phyloP scores from a whole-genome alignment of 2,113 vertebrate species.

The Plectropomus leopardus region DNA sequence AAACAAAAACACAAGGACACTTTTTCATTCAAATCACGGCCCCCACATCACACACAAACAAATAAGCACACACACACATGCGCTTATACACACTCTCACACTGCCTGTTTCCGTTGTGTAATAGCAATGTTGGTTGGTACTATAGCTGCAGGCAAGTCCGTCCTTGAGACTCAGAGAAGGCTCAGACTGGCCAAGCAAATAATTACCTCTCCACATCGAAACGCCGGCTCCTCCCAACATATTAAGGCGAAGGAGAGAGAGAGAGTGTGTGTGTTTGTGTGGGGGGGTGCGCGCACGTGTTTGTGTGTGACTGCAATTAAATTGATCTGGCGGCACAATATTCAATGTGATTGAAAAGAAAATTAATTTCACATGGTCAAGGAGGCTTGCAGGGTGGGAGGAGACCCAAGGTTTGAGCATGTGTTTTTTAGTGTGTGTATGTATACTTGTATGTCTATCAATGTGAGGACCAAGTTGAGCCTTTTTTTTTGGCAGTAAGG shows the following conservation, averaged over 20 bases:
- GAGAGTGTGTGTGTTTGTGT: conserved; percentile 21
- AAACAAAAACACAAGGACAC: conserved; percentile 40
- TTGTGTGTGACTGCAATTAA: conserved; percentile 27
- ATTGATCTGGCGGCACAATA: conserved; percentile 41
- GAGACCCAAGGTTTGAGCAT: conserved; percentile 15
- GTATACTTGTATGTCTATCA: neutral
- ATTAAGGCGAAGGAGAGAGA: conserved; percentile 21
- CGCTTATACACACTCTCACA: conserved; percentile 4
- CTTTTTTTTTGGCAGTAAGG: neutral
- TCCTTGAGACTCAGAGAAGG: conserved; percentile 76
- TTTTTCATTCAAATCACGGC: conserved; percentile 52
- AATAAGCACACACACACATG: conserved; percentile 1
- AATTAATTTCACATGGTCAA: conserved; percentile 34
- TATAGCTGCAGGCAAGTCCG: conserved; percentile 56
- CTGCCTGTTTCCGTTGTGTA: conserved; percentile 45
- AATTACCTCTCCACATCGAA: conserved; percentile 74
- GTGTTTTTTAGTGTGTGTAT: conserved; percentile 1
- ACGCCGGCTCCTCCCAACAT: conserved; percentile 37
- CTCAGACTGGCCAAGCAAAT: conserved; percentile 78
- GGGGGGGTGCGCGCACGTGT: conserved; percentile 11
- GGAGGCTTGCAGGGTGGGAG: conserved; percentile 12
- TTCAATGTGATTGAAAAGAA: conserved; percentile 35
- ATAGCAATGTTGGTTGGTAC: conserved; percentile 41
- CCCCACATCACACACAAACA: conserved; percentile 21
- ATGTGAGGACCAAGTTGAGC: conserved; percentile 4